A percentile compares a stretch with the other conserved stretches of the same genome.
phyloP scores from a whole-genome alignment of 2,113 vertebrate genomes.

The Aptenodytes patagonicus region DNA sequence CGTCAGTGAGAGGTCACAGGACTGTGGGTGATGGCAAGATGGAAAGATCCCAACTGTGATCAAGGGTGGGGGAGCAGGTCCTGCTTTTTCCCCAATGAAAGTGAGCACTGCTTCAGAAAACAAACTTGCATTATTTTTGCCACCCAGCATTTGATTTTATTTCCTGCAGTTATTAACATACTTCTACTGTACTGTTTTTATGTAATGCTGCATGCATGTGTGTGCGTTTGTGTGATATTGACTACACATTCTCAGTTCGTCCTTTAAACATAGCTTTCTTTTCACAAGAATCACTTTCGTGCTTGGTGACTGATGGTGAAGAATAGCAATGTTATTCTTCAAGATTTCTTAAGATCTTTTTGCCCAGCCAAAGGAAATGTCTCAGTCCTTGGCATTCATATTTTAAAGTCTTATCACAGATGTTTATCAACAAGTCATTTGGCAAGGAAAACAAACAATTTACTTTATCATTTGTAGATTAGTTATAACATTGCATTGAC shows the following conservation, averaged over 20 bases:
- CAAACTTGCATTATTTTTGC: neutral
- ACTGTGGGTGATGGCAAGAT: neutral
- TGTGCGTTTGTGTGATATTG: neutral
- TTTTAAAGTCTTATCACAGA: slow-evolving; percentile 55
- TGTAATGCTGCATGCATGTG: neutral
- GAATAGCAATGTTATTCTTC: neutral
- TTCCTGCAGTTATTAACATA: neutral
- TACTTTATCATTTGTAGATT: slow-evolving; percentile 69
- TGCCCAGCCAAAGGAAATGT: slow-evolving; percentile 25
- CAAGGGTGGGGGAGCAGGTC: accelerated
- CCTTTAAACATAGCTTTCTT: neutral
- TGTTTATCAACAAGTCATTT: slow-evolving; percentile 83
- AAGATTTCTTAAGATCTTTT: slow-evolving; percentile 72
- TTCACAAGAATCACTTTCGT: neutral
- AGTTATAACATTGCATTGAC: slow-evolving; percentile 68
- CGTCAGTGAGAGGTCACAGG: neutral
- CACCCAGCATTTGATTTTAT: neutral
- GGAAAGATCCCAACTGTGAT: neutral
- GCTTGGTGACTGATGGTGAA: neutral
- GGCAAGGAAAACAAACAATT: slow-evolving; percentile 64
- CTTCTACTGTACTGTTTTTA: neutral
- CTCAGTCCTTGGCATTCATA: slow-evolving; percentile 57
- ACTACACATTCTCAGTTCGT: neutral
- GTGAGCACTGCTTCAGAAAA: neutral
- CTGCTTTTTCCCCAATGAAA: neutral